Percentiles rank a stretch among this genome's conserved stretches.
Conservation (phyloP, 1,140 invertebrate species). For the Himalopsyche phryganea region DNA sequence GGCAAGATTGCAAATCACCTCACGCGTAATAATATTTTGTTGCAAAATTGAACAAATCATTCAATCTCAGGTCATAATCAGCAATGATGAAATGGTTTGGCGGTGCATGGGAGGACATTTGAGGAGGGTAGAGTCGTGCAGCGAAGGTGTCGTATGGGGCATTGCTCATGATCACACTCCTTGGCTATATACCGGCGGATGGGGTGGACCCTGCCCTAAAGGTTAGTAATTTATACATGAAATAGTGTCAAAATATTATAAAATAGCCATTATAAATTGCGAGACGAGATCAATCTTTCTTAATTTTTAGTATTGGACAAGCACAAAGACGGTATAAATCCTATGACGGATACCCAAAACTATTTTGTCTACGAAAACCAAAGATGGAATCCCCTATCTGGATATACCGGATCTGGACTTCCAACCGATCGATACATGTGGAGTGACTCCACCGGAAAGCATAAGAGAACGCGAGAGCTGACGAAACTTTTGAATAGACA, state of each 20-base stretch:
- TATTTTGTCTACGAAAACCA: constrained; percentile 92
- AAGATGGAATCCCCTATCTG: constrained; percentile 86
- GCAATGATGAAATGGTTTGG: constrained; percentile 74
- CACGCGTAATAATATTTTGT: too few relatives aligned
- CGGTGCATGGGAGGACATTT: constrained; percentile 82
- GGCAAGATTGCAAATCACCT: too few relatives aligned
- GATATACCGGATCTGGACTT: constrained; percentile 78
- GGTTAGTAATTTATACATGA: constrained; percentile 53
- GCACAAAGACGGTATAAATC: constrained; percentile 66
- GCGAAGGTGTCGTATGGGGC: constrained; percentile 79
- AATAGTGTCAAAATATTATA: too few relatives aligned
- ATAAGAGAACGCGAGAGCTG: constrained; percentile 78
- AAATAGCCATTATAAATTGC: too few relatives aligned
- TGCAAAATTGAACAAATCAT: too few relatives aligned
- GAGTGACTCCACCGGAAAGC: constrained; percentile 80
- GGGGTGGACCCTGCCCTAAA: constrained; percentile 76
- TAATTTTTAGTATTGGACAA: constrained; percentile 41
- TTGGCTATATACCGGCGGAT: constrained; percentile 83
- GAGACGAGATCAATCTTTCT: too few relatives aligned
- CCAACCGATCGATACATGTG: constrained; percentile 88
- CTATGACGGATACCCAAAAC: constrained; percentile 78
- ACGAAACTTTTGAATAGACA: constrained; percentile 79
- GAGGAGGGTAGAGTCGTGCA: constrained; percentile 70
- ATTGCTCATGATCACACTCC: constrained; percentile 79
- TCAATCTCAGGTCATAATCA: constrained; percentile 62